These are phyloP conservation scores for Corythornis cristatus DNA, from an alignment of 2,113 vertebrate genomes.

Conservation along the genomic window DNA sequence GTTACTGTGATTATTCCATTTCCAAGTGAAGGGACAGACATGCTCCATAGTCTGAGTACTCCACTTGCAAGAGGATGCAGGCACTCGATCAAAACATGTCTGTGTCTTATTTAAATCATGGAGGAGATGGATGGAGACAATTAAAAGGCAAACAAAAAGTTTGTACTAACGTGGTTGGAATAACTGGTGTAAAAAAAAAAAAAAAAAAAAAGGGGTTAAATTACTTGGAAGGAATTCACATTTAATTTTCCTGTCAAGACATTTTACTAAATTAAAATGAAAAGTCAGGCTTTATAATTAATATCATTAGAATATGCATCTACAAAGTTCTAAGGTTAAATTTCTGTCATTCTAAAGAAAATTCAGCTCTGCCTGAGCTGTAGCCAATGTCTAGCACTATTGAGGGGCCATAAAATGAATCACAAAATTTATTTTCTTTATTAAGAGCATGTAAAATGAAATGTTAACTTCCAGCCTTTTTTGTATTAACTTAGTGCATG, in stretches of 20 bases:
- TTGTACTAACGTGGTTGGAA: background rate
- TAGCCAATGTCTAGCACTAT: background rate
- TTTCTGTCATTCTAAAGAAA: background rate
- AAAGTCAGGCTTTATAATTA: background rate
- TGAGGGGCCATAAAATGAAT: background rate
- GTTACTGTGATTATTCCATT: background rate
- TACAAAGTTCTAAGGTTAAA: background rate
- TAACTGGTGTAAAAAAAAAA: background rate
- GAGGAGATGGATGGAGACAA: background rate
- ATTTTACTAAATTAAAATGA: background rate
- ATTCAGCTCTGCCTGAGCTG: background rate
- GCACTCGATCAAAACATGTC: background rate
- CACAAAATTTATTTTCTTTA: slow-evolving; percentile 10
- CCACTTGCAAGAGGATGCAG: background rate
- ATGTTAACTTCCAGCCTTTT: slow-evolving; percentile 13
- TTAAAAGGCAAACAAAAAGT: background rate
- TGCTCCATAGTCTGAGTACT: background rate
- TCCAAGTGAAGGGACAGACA: background rate
- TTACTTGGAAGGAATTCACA: background rate
- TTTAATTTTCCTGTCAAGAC: background rate
- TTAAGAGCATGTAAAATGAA: slow-evolving; percentile 35
- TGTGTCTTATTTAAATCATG: background rate
- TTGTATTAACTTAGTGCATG: background rate
- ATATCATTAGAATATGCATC: background rate
- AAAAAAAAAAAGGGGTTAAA: background rate